Percentiles rank a stretch among this genome's conserved stretches.
Evolutionary conservation across 2,888 invertebrate genomes (phyloP).

Genomic region (Nomada goodeniana): DNA sequence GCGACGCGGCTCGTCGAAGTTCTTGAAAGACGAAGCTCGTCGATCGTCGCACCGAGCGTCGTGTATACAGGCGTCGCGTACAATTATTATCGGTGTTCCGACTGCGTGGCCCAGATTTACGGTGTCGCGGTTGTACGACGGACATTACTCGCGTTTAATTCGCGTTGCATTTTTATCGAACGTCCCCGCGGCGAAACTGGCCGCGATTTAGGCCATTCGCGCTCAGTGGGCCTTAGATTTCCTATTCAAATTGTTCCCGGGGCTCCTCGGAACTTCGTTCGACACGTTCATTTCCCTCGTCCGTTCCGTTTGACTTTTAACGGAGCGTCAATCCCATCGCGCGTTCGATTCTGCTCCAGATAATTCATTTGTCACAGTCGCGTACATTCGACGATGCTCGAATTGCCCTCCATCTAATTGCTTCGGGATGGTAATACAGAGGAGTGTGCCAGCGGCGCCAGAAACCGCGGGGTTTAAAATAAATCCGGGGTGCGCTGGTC

Average conservation of each 20-base stretch:
- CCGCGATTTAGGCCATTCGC: no score
- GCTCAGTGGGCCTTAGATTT: constrained; percentile 5
- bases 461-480: not conserved
- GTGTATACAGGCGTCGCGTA: constrained; percentile 10
- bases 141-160: constrained; percentile 35
- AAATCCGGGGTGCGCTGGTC: not conserved
- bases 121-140: constrained; percentile 20
- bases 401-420: not conserved
- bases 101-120: constrained; percentile 58
- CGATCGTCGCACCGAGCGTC: not conserved
- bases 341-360: not conserved
- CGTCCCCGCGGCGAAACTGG: constrained; percentile 26
- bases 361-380: not conserved
- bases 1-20: constrained; percentile 15
- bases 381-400: not conserved
- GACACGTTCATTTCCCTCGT: no score
- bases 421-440: not conserved
- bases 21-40: constrained; percentile 12
- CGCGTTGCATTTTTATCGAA: constrained; percentile 23
- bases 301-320: not conserved
- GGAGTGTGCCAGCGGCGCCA: no score
- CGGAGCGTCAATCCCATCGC: not conserved
- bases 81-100: constrained; percentile 51
- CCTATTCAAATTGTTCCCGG: constrained; percentile 13
- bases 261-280: not conserved